These are phyloP conservation scores for Sebastes matsubarae DNA, from an alignment of 2,797 vertebrate species.

Conservation along the genomic window DNA sequence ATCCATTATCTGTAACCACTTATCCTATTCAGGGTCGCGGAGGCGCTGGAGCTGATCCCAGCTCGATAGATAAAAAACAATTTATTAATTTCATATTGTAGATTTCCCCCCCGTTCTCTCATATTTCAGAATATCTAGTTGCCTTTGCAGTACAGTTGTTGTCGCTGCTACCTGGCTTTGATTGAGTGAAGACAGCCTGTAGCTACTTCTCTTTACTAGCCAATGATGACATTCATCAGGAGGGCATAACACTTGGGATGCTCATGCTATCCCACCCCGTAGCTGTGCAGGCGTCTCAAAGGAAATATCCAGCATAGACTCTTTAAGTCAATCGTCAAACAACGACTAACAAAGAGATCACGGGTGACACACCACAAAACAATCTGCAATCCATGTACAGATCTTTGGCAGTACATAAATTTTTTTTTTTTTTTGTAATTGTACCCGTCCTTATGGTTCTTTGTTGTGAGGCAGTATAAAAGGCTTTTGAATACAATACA, in stretches of 20 bases:
- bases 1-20: too few relatives aligned
- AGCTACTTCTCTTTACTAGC: neutral
- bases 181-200: neutral
- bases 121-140: neutral
- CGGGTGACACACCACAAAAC: neutral
- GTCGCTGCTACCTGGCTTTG: neutral
- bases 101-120: too few relatives aligned
- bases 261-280: neutral
- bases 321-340: neutral
- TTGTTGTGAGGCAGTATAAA: constrained; percentile 18
- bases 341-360: neutral
- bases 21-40: too few relatives aligned
- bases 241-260: neutral
- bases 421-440: neutral
- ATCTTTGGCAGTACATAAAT: neutral
- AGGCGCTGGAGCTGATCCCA: too few relatives aligned
- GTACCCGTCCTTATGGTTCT: neutral
- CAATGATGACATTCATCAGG: neutral
- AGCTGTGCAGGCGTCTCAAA: neutral
- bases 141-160: neutral
- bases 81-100: neutral
- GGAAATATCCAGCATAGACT: neutral
- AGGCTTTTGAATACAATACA: constrained; percentile 10
- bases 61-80: too few relatives aligned
- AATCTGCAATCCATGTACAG: neutral